Conservation (phyloP, 2,888 invertebrate species). For the Hofmannophila pseudospretella region DNA sequence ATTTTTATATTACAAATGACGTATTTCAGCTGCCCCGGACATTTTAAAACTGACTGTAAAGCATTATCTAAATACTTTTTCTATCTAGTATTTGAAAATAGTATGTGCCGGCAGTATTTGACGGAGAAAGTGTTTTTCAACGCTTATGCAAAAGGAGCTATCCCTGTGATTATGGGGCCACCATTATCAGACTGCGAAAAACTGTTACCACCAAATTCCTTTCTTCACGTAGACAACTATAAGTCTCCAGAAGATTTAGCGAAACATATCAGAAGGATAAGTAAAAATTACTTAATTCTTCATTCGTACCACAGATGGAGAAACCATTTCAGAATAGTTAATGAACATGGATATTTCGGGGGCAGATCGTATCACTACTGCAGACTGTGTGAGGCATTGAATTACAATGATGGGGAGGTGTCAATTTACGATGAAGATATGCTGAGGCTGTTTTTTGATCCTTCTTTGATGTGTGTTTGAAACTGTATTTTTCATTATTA, state of each 20-base stretch:
- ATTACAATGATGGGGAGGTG: constrained; percentile 66
- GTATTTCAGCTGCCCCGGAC: constrained; percentile 81
- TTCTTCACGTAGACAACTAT: constrained; percentile 78
- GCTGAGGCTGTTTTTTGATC: constrained; percentile 30
- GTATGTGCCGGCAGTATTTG: constrained; percentile 82
- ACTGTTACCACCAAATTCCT: constrained; percentile 81
- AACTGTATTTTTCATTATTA: no score
- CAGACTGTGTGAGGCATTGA: constrained; percentile 82
- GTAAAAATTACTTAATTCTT: constrained; percentile 42
- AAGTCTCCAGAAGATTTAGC: constrained; percentile 69
- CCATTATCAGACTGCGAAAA: constrained; percentile 58
- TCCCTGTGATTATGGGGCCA: constrained; percentile 83
- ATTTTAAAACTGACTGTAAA: constrained; percentile 78
- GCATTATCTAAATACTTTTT: constrained; percentile 79
- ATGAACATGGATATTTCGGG: constrained; percentile 84
- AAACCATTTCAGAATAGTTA: constrained; percentile 69
- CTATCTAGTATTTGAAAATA: constrained; percentile 84
- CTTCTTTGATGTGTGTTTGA: constrained; percentile 9
- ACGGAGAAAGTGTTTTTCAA: constrained; percentile 85
- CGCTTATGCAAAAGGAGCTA: constrained; percentile 78
- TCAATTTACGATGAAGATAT: constrained; percentile 33
- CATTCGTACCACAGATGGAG: constrained; percentile 79
- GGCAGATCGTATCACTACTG: constrained; percentile 79
- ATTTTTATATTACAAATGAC: no score
- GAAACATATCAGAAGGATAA: constrained; percentile 65